Percentiles rank a stretch among this genome's conserved stretches.
phyloP scores from a whole-genome alignment of 2,113 vertebrate species.

The Aphyosemion australe region DNA sequence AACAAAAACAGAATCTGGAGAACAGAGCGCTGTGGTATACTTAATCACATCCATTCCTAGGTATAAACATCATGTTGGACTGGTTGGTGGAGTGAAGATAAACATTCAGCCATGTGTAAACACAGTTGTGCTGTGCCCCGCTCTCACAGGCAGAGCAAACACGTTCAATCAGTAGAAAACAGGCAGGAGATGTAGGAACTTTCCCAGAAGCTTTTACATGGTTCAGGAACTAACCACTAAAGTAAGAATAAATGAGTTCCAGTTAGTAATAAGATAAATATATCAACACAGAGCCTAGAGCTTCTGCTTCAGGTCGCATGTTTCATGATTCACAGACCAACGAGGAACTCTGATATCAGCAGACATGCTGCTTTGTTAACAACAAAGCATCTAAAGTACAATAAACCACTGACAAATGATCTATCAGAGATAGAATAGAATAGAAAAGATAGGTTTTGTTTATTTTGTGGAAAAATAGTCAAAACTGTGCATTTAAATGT shows the following conservation, averaged over 20 bases:
- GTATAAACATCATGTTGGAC: constrained; percentile 32
- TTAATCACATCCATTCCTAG: constrained; percentile 18
- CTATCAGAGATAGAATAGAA: not conserved
- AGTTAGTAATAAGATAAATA: not conserved
- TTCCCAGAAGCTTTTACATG: not conserved
- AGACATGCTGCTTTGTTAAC: not conserved
- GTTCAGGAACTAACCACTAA: not conserved
- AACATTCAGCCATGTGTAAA: constrained; percentile 45
- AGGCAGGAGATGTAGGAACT: not conserved
- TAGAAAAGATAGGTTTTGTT: not conserved
- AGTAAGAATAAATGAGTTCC: not conserved
- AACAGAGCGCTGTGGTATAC: constrained; percentile 14
- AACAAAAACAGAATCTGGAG: constrained; percentile 6
- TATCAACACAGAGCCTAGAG: not conserved
- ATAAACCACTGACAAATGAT: not conserved
- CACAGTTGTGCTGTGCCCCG: constrained; percentile 18
- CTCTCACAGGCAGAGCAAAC: constrained; percentile 8
- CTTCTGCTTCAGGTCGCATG: constrained; percentile 9
- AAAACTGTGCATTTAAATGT: not conserved
- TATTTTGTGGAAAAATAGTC: not conserved
- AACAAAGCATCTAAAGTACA: not conserved
- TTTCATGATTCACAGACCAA: constrained; percentile 21
- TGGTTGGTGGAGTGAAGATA: constrained; percentile 46
- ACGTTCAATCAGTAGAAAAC: constrained; percentile 14
- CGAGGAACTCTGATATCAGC: constrained; percentile 13